Percentiles rank a stretch among this genome's conserved stretches.
Evolutionary conservation across 2,888 invertebrate species (phyloP).

Genomic region (Pristionchus exspectatus): DNA sequence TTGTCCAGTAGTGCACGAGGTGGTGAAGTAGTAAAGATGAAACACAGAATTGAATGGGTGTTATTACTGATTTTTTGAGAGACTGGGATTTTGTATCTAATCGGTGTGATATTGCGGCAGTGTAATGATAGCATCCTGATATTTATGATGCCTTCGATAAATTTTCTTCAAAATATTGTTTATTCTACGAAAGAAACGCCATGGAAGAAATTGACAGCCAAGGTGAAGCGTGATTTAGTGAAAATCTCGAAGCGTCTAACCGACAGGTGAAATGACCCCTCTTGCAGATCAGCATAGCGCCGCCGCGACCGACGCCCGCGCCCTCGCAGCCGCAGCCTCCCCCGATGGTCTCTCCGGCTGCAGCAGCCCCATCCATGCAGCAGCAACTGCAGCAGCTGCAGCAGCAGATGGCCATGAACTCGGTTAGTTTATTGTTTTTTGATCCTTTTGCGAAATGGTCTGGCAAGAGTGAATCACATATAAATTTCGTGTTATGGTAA

Average conservation of each 20-base stretch:
- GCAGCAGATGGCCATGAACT: conserved; percentile 25
- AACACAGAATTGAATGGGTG: neutral
- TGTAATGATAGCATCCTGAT: too few species aligned
- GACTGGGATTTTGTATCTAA: neutral
- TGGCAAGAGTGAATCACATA: neutral
- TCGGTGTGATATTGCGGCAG: too few species aligned
- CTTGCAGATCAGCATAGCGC: conserved; percentile 24
- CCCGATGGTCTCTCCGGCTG: neutral
- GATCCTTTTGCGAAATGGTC: neutral
- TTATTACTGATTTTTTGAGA: neutral
- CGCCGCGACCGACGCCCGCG: neutral
- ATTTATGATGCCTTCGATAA: too few species aligned
- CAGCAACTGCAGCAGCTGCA: conserved; percentile 36
- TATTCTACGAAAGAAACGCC: too few species aligned
- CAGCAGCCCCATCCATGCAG: conserved; percentile 14
- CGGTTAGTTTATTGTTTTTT: neutral
- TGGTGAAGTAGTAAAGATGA: too few species aligned
- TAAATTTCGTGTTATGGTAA: too few species aligned
- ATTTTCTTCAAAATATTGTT: too few species aligned
- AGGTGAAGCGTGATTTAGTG: too few species aligned
- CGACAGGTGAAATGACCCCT: neutral
- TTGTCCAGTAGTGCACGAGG: too few species aligned
- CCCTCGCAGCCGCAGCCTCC: neutral
- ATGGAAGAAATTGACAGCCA: too few species aligned
- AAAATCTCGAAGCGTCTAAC: neutral